Conservation (phyloP, 1,140 invertebrate species). For the Pseudomyrmex cubaensis region DNA sequence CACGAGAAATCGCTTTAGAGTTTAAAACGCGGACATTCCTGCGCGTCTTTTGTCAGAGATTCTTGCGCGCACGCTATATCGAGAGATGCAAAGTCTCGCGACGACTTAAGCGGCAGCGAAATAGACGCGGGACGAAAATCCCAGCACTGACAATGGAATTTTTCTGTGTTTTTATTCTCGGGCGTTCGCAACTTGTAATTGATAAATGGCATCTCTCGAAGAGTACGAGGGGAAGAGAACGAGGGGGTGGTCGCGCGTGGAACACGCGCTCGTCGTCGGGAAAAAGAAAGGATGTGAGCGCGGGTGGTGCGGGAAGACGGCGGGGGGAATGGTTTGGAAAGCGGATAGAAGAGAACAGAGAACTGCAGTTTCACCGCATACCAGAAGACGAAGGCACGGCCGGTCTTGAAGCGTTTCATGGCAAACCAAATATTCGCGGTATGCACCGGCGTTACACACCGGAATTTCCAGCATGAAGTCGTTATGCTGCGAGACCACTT, state of each 20-base stretch:
- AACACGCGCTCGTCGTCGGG: constrained; percentile 2
- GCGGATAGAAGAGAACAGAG: constrained; percentile 59
- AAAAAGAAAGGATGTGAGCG: constrained; percentile 10
- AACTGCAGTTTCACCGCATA: constrained; percentile 74
- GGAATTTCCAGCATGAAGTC: constrained; percentile 77
- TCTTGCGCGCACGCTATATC: constrained; percentile 19
- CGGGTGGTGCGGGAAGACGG: background rate
- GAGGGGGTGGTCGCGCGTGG: constrained; percentile 24
- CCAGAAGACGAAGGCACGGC: constrained; percentile 76
- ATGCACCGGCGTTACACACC: constrained; percentile 70
- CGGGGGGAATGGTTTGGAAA: background rate
- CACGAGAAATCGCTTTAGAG: constrained; percentile 35
- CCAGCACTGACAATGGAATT: constrained; percentile 65
- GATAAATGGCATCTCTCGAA: constrained; percentile 66
- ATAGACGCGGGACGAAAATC: constrained; percentile 60
- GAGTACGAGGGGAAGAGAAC: constrained; percentile 9
- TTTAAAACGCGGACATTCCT: constrained; percentile 48
- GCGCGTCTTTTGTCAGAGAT: constrained; percentile 49
- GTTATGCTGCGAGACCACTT: constrained; percentile 74
- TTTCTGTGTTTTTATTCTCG: constrained; percentile 67
- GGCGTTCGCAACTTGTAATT: constrained; percentile 67
- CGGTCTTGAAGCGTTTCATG: constrained; percentile 77
- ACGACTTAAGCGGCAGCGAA: constrained; percentile 66
- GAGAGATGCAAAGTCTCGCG: constrained; percentile 42
- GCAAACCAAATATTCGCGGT: constrained; percentile 78